Conservation (phyloP, 2,797 vertebrate genomes). For the Octomys mimax region DNA sequence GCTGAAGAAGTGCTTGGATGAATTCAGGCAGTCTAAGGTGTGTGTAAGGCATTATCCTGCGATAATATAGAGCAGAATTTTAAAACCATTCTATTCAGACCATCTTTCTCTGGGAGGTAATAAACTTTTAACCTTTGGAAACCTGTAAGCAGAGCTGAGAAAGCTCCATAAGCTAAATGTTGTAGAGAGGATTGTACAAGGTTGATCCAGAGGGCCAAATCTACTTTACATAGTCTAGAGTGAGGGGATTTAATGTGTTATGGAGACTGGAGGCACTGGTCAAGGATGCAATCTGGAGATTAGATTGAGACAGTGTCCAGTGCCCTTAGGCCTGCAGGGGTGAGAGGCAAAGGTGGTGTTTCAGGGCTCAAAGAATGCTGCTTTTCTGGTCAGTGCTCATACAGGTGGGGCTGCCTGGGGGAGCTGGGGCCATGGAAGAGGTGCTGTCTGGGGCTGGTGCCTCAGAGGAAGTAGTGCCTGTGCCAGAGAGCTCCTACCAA, state of each 20-base stretch:
- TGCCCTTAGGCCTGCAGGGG: background rate
- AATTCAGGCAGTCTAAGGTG: background rate
- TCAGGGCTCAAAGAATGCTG: background rate
- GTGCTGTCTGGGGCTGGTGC: rapidly evolving
- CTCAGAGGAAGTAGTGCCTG: background rate
- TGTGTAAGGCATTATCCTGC: background rate
- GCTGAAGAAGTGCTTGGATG: background rate
- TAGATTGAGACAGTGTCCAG: background rate
- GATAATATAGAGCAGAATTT: background rate
- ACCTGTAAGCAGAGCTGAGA: background rate
- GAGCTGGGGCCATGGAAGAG: too few relatives aligned
- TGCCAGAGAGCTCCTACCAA: background rate
- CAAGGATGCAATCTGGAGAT: background rate
- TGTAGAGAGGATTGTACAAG: background rate
- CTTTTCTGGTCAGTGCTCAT: background rate
- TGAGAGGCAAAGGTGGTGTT: background rate
- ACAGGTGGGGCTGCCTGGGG: background rate
- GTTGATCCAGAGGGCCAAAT: background rate
- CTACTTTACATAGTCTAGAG: background rate
- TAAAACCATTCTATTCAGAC: background rate
- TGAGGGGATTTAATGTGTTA: background rate
- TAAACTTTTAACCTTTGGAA: slow-evolving; percentile 19
- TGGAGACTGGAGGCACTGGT: background rate
- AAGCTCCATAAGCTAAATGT: background rate
- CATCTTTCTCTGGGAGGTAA: background rate